Conservation (phyloP, 2,888 invertebrate genomes). For the Sicus ferrugineus region DNA sequence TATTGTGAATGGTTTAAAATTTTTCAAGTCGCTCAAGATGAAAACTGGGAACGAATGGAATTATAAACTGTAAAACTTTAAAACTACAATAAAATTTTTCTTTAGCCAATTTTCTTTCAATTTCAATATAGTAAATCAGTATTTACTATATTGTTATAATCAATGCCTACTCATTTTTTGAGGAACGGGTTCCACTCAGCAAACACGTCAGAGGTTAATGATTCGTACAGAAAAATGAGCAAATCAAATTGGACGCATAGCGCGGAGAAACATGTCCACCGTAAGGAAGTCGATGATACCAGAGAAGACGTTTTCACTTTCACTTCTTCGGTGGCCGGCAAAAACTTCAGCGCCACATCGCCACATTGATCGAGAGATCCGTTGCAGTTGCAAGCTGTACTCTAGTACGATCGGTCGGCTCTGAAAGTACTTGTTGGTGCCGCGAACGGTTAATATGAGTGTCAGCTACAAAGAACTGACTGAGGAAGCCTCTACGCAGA, state of each 20-base stretch:
- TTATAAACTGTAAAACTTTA: too few species aligned
- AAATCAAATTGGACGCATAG: not conserved
- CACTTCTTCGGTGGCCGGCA: slow-evolving; percentile 41
- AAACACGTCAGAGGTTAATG: not conserved
- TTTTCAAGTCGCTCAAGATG: too few species aligned
- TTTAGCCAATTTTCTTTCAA: too few species aligned
- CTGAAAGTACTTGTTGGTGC: not conserved
- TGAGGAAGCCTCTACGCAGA: slow-evolving; percentile 68
- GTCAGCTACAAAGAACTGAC: slow-evolving; percentile 69
- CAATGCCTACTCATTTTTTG: too few species aligned
- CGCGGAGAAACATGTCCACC: not conserved
- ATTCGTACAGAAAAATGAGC: too few species aligned
- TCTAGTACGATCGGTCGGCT: slow-evolving; percentile 6
- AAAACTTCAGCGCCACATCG: not conserved
- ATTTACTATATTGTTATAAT: too few species aligned
- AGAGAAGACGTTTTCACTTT: slow-evolving; percentile 48
- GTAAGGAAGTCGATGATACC: slow-evolving; percentile 3
- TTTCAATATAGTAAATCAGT: too few species aligned
- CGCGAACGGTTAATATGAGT: not conserved
- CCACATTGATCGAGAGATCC: not conserved
- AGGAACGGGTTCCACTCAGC: not conserved
- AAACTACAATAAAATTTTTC: too few species aligned
- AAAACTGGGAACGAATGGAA: too few species aligned
- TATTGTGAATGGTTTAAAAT: too few species aligned
- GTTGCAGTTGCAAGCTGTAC: slow-evolving; percentile 23